These are phyloP conservation scores for Julus scanicus DNA, from an alignment of 2,888 invertebrate genomes.

Conservation along the genomic window DNA sequence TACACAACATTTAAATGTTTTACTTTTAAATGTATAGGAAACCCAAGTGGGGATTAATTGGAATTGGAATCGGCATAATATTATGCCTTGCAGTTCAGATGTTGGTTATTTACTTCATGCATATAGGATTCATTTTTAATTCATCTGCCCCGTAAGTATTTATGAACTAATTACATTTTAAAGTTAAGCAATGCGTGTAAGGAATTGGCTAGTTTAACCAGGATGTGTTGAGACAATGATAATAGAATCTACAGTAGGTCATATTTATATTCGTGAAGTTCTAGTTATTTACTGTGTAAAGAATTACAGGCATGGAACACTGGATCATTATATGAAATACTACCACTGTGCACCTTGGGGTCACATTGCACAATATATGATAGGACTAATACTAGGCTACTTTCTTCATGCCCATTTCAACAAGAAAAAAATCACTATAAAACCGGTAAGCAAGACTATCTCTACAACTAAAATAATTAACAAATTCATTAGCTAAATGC, in stretches of 20 bases:
- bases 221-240: neutral
- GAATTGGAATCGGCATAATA: neutral
- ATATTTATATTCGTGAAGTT: no score
- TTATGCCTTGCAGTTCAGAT: neutral
- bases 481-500: no score
- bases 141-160: neutral
- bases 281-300: no score
- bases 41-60: neutral
- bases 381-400: neutral
- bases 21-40: neutral
- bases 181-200: no score
- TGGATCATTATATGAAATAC: neutral
- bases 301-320: no score
- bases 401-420: neutral
- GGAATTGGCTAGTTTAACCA: no score
- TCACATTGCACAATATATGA: neutral
- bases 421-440: neutral
- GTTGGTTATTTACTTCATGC: neutral
- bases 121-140: neutral
- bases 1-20: neutral
- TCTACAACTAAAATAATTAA: neutral
- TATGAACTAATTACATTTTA: neutral
- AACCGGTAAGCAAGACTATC: neutral
- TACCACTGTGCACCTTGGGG: conserved; percentile 16
- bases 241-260: neutral